These are phyloP conservation scores for Engystomops pustulosus DNA, from an alignment of 2,113 vertebrate species.

Conservation along the genomic window DNA sequence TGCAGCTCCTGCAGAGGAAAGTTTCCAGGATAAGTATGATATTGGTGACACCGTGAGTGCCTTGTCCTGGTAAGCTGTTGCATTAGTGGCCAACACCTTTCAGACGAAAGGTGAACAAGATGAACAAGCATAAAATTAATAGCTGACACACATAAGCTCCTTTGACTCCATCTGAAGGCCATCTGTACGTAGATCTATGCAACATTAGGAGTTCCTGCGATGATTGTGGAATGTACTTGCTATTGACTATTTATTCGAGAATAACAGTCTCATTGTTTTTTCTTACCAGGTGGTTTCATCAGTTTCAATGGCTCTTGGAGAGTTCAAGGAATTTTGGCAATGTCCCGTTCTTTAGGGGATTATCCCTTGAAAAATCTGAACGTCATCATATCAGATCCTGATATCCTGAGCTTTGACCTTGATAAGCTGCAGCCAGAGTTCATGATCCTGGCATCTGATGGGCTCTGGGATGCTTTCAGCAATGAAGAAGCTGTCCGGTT, in stretches of 20 bases:
- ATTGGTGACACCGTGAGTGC: too few species aligned
- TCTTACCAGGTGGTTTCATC: constrained; percentile 91
- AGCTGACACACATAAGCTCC: background rate
- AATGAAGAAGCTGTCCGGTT: constrained; percentile 97
- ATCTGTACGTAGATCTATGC: background rate
- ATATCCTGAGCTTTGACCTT: constrained; percentile 94
- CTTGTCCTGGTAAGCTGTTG: too few species aligned
- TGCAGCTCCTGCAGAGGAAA: too few species aligned
- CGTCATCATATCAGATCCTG: constrained; percentile 92
- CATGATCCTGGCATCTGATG: constrained; percentile 97
- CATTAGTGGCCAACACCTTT: too few species aligned
- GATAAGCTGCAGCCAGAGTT: constrained; percentile 96
- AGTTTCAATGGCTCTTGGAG: constrained; percentile 99
- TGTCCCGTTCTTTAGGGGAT: constrained; percentile 96
- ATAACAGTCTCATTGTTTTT: constrained; percentile 57
- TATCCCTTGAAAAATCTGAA: constrained; percentile 98
- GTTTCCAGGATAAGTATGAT: too few species aligned
- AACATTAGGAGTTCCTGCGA: background rate
- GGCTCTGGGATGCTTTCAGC: constrained; percentile 98
- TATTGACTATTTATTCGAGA: background rate
- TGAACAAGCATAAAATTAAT: background rate
- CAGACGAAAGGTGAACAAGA: too few species aligned
- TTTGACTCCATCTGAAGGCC: background rate
- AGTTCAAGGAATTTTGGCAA: constrained; percentile 96
- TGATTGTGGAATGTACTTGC: background rate